Evolutionary conservation across 1,140 invertebrate genomes (phyloP).

Genomic region (Steinernema khuongi): DNA sequence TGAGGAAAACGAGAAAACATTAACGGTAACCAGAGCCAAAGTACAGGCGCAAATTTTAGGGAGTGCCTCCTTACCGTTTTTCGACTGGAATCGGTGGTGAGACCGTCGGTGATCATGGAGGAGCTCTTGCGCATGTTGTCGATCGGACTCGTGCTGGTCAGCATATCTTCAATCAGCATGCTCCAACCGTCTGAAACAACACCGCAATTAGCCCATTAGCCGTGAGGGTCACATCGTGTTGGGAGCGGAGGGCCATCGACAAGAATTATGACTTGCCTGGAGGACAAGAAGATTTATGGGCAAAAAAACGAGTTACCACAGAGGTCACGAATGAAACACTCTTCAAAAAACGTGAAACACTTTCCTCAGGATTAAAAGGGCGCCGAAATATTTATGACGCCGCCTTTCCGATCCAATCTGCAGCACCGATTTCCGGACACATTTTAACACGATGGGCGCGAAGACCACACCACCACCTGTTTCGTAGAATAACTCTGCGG

Average conservation of each 20-base stretch:
- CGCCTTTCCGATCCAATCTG: background rate
- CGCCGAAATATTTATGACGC: background rate
- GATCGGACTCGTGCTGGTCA: conserved; percentile 5
- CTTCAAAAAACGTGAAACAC: too few species aligned
- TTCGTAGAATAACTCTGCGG: too few species aligned
- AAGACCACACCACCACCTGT: too few species aligned
- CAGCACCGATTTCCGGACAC: background rate
- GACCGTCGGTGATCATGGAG: background rate
- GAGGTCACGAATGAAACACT: conserved; percentile 4
- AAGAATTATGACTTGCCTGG: background rate
- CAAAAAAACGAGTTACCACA: background rate
- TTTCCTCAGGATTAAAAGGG: background rate
- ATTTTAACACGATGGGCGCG: too few species aligned
- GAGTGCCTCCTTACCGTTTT: background rate
- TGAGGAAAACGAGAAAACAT: too few species aligned
- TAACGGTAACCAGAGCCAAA: background rate
- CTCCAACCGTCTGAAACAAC: too few species aligned
- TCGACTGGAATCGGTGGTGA: background rate
- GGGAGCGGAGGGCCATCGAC: background rate
- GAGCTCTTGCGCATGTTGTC: background rate
- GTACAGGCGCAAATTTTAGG: background rate
- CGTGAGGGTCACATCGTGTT: too few species aligned
- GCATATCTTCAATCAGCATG: background rate
- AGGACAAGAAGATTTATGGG: background rate
- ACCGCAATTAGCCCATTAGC: background rate